Base-by-base conservation (phyloP, 1,140 invertebrate species). In the Antheraea mylitta region DNA sequence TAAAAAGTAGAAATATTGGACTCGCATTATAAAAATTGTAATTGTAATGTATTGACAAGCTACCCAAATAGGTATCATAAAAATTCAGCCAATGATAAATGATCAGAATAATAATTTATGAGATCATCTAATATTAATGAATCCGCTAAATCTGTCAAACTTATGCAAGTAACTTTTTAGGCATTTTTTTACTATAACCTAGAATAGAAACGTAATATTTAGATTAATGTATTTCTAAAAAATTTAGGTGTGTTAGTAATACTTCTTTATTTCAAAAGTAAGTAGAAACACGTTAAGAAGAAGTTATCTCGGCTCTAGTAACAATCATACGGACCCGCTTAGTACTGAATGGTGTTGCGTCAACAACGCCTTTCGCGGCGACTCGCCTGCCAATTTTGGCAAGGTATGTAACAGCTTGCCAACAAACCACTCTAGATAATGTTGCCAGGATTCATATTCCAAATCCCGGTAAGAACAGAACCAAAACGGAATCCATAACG, bases 341-440 rank as follows among this genome's bases (percentile, higher is more conserved):
- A 67, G 58, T 74, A 76, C 77, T 78, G 78, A 81, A 81, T 81
- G 78, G 71, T 76, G 67, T 83, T 83, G 78, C 81, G 81, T 82
- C 78, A 83, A 74, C 73, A 69, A 53, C 48, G 64, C 75, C 75
- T 76, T 79, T 73, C 66, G 68, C 58, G 79, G 81, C 71, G 60
- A 38, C 68, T 66, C 64, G 68, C 69, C 45, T 60, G 67, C 77
- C 81, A 65, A 42, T 63, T 83, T 83, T 80, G 81, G 81, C 76
- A 61, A 36, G 75, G 75, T 77, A 78, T 80, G 78, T 65, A 48
- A 37, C 67, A 36, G 64, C 65, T 37, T 45, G 38, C 38, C 36
- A 38, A 18, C 18, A 30, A 10, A 36, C 60, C 19, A 61, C 45
- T 53, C 11, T 1, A 53, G 13, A 16, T 53, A 53, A 53, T 53